Base-by-base conservation (phyloP, 2,113 vertebrate genomes). In the Ellobius talpinus region DNA sequence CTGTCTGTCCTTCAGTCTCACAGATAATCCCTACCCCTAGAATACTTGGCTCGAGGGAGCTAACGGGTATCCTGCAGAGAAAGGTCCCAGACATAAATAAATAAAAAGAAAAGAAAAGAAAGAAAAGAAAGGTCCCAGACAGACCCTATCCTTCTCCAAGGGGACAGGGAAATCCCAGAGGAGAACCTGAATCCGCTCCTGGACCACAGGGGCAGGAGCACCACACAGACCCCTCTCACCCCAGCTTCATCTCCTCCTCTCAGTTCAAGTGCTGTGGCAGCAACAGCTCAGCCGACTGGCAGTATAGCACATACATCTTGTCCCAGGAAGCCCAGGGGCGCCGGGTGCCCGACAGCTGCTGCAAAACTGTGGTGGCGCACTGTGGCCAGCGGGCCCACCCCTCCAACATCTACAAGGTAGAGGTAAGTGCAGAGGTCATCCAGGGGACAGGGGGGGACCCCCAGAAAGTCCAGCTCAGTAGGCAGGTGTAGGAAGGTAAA, bases 231-330 rank as follows among this genome's bases (percentile, higher is more conserved):
- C 9, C 36, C 47, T 7, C 29, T 92, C 52, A 29, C 21, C 86
- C 13, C 13, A 33, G 63, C 55, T 74, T 89, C 91, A 29, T 1
- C 78, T 89, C 93, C 47, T 65, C 72, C 31, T 72, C 19, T 1
- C 84, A 99, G 99, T 99, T 99, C 96, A 99, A 99, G 85, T 99
- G 99, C 98, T 99, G 99, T 6, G 99, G 99, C 76, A 99, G 99
- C 98, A 99, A 99, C 98, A 99, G 98, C 98, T 99, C 98, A 0
- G 96, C 96, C 0, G 99, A 99, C 87, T 99, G 99, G 99, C 96
- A 63, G 79, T 88, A 79, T 81, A 99, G 99, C 2, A 74, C 86
- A 0, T 99, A 99, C 96, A 90, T 99, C 88, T 93, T 36, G 17
- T 99, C 99, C 0, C 5, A 0, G 1, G 93, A 96, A 33, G 98